Evolutionary conservation across 1,140 invertebrate genomes (phyloP).

Genomic region (Ceratina calcarata): DNA sequence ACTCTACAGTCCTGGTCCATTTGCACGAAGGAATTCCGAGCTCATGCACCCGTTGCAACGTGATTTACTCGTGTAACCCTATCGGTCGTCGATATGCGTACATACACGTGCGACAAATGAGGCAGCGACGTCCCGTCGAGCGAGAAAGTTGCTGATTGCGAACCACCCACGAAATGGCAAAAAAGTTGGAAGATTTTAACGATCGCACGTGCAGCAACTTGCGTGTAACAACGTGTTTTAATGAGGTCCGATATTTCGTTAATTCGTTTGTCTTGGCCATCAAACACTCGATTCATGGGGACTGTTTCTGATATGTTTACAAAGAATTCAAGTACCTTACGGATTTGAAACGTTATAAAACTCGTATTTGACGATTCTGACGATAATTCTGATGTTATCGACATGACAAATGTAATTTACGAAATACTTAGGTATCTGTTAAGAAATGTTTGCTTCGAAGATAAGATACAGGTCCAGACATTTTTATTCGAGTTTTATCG

Average conservation of each 20-base stretch:
- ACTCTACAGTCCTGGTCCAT: conserved; percentile 13
- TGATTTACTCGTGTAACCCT: conserved; percentile 49
- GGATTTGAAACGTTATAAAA: too few relatives aligned
- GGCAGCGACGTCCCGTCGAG: conserved; percentile 41
- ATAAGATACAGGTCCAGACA: background rate
- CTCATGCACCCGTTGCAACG: conserved; percentile 19
- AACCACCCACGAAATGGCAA: conserved; percentile 41
- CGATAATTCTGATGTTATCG: background rate
- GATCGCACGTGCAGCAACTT: conserved; percentile 37
- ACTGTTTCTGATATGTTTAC: too few relatives aligned
- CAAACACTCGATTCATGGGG: too few relatives aligned
- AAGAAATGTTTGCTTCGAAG: background rate
- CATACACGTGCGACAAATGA: conserved; percentile 38
- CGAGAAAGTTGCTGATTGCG: conserved; percentile 33
- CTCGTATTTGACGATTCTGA: too few relatives aligned
- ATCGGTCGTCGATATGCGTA: conserved; percentile 37
- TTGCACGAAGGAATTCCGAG: conserved; percentile 27
- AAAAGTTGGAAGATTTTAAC: conserved; percentile 51
- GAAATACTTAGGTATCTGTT: background rate
- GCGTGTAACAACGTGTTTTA: conserved; percentile 27
- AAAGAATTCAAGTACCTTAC: background rate
- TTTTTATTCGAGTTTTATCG: background rate
- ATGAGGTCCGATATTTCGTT: conserved; percentile 43
- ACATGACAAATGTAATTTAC: background rate
- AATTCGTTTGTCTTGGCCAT: conserved; percentile 8